These are phyloP conservation scores for Propithecus coquereli DNA, from an alignment of 2,113 vertebrate species.

Conservation along the genomic window DNA sequence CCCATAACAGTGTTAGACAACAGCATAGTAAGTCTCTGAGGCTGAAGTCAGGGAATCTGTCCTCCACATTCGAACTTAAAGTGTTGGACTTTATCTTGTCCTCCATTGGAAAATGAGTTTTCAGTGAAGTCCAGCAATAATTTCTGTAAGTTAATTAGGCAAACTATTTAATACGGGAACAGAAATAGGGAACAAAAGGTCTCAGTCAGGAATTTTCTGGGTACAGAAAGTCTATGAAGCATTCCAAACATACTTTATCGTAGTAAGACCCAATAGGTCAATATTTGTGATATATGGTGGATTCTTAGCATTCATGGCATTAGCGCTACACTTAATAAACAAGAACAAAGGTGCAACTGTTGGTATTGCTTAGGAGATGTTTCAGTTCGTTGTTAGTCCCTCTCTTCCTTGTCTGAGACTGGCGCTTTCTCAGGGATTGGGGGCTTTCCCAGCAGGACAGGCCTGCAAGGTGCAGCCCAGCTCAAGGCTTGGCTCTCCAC, in stretches of 20 bases:
- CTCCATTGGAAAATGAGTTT: slow-evolving; percentile 58
- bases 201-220: slow-evolving; percentile 72
- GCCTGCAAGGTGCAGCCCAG: slow-evolving; percentile 53
- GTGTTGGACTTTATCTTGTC: not conserved
- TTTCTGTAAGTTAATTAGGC: slow-evolving; percentile 73
- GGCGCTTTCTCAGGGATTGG: not conserved
- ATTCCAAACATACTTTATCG: slow-evolving; percentile 55
- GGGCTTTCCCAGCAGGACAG: slow-evolving; percentile 28
- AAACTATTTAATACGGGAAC: slow-evolving; percentile 57
- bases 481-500: slow-evolving; percentile 45
- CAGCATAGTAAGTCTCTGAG: not conserved
- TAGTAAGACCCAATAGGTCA: slow-evolving; percentile 60
- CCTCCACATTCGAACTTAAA: slow-evolving; percentile 51
- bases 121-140: slow-evolving; percentile 63
- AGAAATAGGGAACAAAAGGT: slow-evolving; percentile 50
- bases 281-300: slow-evolving; percentile 30
- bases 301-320: slow-evolving; percentile 68
- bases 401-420: slow-evolving; percentile 36
- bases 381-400: slow-evolving; percentile 48
- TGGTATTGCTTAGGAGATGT: slow-evolving; percentile 63
- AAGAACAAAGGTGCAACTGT: slow-evolving; percentile 59
- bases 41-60: slow-evolving; percentile 54
- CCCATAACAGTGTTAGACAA: not conserved
- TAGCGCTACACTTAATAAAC: slow-evolving; percentile 68
- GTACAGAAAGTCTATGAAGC: slow-evolving; percentile 66